Conservation (phyloP, 2,888 invertebrate species). For the Keiferia lycopersicella region DNA sequence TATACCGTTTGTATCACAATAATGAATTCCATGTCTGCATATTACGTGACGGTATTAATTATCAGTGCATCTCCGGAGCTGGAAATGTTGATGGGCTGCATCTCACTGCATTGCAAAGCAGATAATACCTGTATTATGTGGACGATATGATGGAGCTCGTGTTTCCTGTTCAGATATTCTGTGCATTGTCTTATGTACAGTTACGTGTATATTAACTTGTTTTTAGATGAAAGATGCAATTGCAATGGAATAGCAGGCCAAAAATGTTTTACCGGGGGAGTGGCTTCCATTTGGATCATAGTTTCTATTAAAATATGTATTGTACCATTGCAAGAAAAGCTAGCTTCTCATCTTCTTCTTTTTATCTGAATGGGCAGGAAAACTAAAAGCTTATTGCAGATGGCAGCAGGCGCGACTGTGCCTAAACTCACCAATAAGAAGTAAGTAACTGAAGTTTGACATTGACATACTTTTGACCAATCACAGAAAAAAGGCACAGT, state of each 20-base stretch:
- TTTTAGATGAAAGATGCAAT: not conserved
- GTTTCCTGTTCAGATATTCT: not conserved
- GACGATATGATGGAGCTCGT: not conserved
- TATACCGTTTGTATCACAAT: not conserved
- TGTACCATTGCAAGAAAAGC: no score
- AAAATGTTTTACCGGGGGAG: no score
- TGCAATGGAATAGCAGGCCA: not conserved
- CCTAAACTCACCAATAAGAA: no score
- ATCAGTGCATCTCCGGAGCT: constrained; percentile 4
- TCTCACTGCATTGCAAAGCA: not conserved
- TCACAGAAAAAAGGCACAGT: no score
- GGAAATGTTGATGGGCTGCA: not conserved
- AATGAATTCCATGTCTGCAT: not conserved
- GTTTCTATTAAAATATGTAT: no score
- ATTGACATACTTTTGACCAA: no score
- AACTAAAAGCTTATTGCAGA: no score
- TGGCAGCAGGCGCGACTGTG: no score
- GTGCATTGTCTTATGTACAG: not conserved
- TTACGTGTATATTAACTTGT: not conserved
- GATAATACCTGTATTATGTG: not conserved
- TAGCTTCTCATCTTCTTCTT: no score
- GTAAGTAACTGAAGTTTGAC: no score
- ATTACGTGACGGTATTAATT: not conserved
- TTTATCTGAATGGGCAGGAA: no score
- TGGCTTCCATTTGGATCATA: no score